Percentiles rank a stretch among this genome's conserved stretches.
phyloP scores from a whole-genome alignment of 2,113 vertebrate genomes.

The Passer domesticus region DNA sequence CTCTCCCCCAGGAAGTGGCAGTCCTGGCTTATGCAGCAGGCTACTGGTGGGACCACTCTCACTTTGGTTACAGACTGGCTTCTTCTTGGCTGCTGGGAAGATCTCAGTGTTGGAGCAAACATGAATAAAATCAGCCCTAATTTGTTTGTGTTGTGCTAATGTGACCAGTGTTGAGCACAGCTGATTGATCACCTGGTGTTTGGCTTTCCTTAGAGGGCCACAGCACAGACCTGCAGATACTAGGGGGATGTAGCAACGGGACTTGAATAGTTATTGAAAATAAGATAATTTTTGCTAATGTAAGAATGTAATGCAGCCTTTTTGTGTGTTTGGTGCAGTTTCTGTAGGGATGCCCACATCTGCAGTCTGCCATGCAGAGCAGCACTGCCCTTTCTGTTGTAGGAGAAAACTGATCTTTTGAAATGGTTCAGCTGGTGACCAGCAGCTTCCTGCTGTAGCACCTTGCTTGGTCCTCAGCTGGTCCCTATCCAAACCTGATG shows the following conservation, averaged over 20 bases:
- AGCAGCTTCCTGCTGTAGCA: neutral
- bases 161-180: neutral
- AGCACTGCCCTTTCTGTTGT: neutral
- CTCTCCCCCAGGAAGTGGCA: neutral
- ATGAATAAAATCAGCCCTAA: neutral
- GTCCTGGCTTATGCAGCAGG: neutral
- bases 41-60: neutral
- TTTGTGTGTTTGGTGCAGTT: neutral
- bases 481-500: neutral
- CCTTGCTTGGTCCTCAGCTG: neutral
- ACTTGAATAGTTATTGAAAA: neutral
- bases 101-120: neutral
- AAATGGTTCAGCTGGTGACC: neutral
- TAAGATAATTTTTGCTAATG: neutral
- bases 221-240: neutral
- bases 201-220: neutral
- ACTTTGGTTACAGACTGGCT: neutral
- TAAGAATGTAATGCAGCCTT: neutral
- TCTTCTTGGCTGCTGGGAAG: neutral
- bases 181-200: neutral
- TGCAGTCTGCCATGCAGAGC: neutral
- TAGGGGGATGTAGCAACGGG: neutral
- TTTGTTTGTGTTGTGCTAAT: neutral
- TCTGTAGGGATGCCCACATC: neutral
- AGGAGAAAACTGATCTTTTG: neutral